A percentile compares a stretch with the other conserved stretches of the same genome.
phyloP scores from a whole-genome alignment of 2,888 invertebrate species.

The Ellobium chinense region DNA sequence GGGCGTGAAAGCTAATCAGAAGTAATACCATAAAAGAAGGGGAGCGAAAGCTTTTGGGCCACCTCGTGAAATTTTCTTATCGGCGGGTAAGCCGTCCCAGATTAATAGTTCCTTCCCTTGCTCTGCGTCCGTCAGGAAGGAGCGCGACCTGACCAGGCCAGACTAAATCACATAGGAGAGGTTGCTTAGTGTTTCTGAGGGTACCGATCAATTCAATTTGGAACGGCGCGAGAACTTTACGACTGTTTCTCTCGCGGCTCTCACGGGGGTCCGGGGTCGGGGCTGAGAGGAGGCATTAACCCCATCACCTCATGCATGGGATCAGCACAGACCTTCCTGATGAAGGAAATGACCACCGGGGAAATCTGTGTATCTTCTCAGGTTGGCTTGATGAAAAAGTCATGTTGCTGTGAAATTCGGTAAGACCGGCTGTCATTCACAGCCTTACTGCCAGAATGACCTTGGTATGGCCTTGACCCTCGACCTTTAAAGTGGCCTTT shows the following conservation, averaged over 20 bases:
- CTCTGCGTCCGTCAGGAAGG: not conserved
- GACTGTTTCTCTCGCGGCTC: not conserved
- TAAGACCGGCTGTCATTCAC: not conserved
- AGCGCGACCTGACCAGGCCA: not conserved
- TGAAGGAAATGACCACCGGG: not conserved
- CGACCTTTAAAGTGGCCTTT: no score
- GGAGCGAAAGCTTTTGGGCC: not conserved
- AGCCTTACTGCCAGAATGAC: not conserved
- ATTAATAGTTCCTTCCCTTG: not conserved
- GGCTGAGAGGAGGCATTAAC: not conserved
- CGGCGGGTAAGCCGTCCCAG: not conserved
- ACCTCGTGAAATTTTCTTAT: not conserved
- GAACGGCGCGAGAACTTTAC: not conserved
- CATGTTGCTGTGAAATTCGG: not conserved
- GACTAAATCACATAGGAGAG: not conserved
- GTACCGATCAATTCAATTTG: conserved; percentile 6
- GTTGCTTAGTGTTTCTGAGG: not conserved
- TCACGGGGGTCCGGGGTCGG: not conserved
- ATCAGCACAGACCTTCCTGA: not conserved
- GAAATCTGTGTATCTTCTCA: not conserved
- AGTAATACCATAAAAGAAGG: not conserved
- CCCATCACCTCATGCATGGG: not conserved
- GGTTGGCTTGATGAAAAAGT: not conserved
- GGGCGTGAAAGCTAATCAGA: not conserved
- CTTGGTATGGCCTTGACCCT: no score